These are phyloP conservation scores for Tortrix viridana DNA, from an alignment of 2,888 invertebrate genomes.

Conservation along the genomic window DNA sequence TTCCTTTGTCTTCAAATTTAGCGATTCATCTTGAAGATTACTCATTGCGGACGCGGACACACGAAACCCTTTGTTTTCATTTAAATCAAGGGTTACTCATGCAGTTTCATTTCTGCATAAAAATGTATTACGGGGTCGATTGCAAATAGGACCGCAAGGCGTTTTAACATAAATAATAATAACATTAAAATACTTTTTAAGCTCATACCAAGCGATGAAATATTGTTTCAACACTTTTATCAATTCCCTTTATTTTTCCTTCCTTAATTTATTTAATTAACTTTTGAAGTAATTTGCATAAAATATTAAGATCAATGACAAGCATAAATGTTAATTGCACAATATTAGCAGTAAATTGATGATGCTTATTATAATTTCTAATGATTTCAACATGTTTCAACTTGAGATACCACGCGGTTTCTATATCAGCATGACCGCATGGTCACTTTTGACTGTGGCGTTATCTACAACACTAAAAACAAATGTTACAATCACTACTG, in stretches of 20 bases:
- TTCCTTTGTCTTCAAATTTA: conserved; percentile 36
- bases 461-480: conserved; percentile 18
- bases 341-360: conserved; percentile 5
- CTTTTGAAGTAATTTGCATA: too few species aligned
- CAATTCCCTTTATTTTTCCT: too few species aligned
- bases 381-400: conserved; percentile 5
- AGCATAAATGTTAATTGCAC: neutral
- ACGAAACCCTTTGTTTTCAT: conserved; percentile 35
- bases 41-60: conserved; percentile 30
- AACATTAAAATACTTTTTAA: too few species aligned
- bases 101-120: conserved; percentile 33
- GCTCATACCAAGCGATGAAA: too few species aligned
- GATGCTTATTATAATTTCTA: conserved; percentile 1
- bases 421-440: conserved; percentile 13
- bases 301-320: too few species aligned
- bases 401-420: conserved; percentile 1
- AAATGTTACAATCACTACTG: neutral
- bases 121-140: conserved; percentile 15
- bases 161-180: neutral
- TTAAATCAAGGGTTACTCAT: conserved; percentile 38
- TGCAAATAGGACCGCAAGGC: conserved; percentile 18
- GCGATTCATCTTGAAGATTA: conserved; percentile 32
- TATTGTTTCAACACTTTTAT: too few species aligned
- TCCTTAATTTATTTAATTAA: too few species aligned
- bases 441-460: conserved; percentile 5